phyloP scores from a whole-genome alignment of 1,140 invertebrate species.

The Drosophila athabasca region DNA sequence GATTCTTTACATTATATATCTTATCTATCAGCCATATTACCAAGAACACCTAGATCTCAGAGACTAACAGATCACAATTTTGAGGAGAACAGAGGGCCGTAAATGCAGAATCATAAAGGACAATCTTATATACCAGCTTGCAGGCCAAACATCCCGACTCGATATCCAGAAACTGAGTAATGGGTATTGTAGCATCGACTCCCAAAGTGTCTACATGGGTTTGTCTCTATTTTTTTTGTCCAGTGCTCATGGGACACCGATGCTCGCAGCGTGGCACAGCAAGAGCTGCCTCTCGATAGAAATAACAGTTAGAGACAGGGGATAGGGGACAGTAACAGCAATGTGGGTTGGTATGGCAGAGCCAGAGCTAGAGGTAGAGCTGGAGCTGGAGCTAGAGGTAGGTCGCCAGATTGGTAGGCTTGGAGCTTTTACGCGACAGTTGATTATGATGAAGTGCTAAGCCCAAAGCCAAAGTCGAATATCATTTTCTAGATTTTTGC shows the following conservation, averaged over 20 bases:
- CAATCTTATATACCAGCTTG: too few relatives aligned
- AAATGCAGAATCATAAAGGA: too few relatives aligned
- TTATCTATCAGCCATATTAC: too few relatives aligned
- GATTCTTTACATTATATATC: too few relatives aligned
- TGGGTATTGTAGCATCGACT: too few relatives aligned
- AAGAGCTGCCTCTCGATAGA: slow-evolving; percentile 21
- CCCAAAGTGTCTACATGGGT: background rate
- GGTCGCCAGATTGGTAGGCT: slow-evolving; percentile 62
- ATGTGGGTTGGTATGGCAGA: slow-evolving; percentile 44
- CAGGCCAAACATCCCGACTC: too few relatives aligned
- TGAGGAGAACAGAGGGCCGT: too few relatives aligned
- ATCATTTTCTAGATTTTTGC: slow-evolving; percentile 57
- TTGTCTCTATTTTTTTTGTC: slow-evolving; percentile 57
- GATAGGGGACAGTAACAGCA: slow-evolving; percentile 9
- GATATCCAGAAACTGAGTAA: too few relatives aligned
- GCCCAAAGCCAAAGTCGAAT: slow-evolving; percentile 60
- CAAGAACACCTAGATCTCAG: too few relatives aligned
- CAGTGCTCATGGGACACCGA: slow-evolving; percentile 50
- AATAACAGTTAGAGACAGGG: slow-evolving; percentile 45
- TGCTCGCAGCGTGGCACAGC: slow-evolving; percentile 9
- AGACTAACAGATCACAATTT: too few relatives aligned
- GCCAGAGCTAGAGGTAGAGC: background rate
- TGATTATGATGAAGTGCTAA: slow-evolving; percentile 83
- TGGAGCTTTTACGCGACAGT: slow-evolving; percentile 75
- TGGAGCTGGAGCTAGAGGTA: slow-evolving; percentile 37